Evolutionary conservation across 2,797 vertebrate species (phyloP), one percentile per base, ranked within the genome.

Genomic region (Gobio occitaniae): DNA sequence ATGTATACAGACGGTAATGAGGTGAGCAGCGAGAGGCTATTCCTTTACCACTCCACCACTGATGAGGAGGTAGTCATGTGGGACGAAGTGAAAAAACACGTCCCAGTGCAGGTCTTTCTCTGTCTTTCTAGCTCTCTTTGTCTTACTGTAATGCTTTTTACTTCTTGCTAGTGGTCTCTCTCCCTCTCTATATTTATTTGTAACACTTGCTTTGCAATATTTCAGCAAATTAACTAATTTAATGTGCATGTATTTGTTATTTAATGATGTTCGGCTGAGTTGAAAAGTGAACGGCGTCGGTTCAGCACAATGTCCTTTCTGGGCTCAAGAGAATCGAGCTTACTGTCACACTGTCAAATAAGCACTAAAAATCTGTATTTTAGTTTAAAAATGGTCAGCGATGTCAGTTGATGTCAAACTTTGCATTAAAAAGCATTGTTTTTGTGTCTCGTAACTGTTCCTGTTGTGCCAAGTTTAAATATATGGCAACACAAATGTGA

Each of bases 11-110:
- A 72, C 56, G 63, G 78, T 86, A 86, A 86, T 86, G 80, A 86
- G 80, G 85, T 82, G 80, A 82, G 29, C 72, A 71, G 85, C 56
- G 52, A 86, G 81, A 82, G 47, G 29, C 80, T 59, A 82, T 78
- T 82, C 63, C 81, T 88, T 88, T 84, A 88, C 84, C 79, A 65
- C 82, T 74, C 59, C 82, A 86, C 82, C 80, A 70, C 82, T 88
- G 87, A 88, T 88, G 87, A 86, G 87, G 79, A 81, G 59, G 78
- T 78, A 84, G 81, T 86, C 78, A 78, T 79, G 75, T 77, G 79
- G 79, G 74, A 83, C 78, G 65, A 21, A 52, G 47, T 48, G 63
- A 81, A 87, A 82, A 77, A 82, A 75, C 70, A 87, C 74, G 80
- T 68, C 72, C 75, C 59, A 12, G 12, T 54, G 54, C 56, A 38